Conservation (phyloP, 1,140 invertebrate species). For the Atta texana region DNA sequence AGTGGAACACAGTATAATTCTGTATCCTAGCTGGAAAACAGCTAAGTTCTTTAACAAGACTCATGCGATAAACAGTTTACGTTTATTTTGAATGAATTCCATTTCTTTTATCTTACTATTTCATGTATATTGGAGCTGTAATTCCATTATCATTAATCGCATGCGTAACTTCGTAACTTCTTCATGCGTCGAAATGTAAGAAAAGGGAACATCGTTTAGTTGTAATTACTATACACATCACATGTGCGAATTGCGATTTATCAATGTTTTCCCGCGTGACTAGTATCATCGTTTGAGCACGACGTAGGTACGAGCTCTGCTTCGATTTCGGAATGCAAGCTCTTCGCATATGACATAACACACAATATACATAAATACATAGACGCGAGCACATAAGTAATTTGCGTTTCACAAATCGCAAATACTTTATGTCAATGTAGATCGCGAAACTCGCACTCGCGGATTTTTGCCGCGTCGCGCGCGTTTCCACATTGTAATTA, state of each 20-base stretch:
- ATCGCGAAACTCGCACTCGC: not conserved
- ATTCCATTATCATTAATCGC: too few relatives aligned
- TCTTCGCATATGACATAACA: not conserved
- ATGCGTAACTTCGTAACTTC: too few relatives aligned
- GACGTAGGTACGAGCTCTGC: slow-evolving; percentile 70
- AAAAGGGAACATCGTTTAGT: slow-evolving; percentile 65
- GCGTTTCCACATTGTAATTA: slow-evolving; percentile 6
- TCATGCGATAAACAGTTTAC: too few relatives aligned
- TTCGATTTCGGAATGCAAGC: slow-evolving; percentile 48
- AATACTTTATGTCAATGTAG: not conserved
- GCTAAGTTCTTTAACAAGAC: too few relatives aligned
- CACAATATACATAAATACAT: not conserved
- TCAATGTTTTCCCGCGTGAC: slow-evolving; percentile 32
- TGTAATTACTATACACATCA: slow-evolving; percentile 56
- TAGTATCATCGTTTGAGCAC: slow-evolving; percentile 23
- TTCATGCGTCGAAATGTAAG: slow-evolving; percentile 37
- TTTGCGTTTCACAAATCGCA: not conserved
- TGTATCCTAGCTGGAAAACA: too few relatives aligned
- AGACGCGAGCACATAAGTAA: not conserved
- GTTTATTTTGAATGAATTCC: too few relatives aligned
- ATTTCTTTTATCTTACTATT: too few relatives aligned
- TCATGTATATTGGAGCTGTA: too few relatives aligned
- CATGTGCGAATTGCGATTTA: slow-evolving; percentile 51
- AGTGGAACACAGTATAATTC: too few relatives aligned
- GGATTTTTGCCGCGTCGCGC: not conserved